phyloP scores from a whole-genome alignment of 1,140 invertebrate genomes.

The Teleogryllus occipitalis region DNA sequence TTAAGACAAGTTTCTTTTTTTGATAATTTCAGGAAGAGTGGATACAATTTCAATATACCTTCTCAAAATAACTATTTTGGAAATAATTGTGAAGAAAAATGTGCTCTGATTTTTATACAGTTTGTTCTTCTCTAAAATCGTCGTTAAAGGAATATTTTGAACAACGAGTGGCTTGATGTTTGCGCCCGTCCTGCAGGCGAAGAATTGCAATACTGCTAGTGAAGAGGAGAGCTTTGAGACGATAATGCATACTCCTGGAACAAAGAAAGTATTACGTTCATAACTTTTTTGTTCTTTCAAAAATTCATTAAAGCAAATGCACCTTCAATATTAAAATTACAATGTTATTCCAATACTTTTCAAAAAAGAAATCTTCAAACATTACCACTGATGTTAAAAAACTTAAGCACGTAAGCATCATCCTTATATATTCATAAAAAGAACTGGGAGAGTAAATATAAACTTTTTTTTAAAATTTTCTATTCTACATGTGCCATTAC shows the following conservation, averaged over 20 bases:
- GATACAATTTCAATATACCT: neutral
- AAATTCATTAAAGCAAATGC: too few species aligned
- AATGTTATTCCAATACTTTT: too few species aligned
- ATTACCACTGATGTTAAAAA: too few species aligned
- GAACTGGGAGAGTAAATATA: too few species aligned
- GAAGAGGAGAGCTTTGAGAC: neutral
- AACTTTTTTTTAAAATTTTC: too few species aligned
- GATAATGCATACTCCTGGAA: neutral
- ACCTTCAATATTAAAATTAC: too few species aligned
- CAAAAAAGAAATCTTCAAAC: too few species aligned
- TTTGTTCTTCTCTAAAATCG: conserved; percentile 3
- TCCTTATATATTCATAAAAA: too few species aligned
- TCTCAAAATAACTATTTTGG: neutral
- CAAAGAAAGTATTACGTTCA: neutral
- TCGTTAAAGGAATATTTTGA: conserved; percentile 2
- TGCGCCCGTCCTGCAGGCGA: neutral
- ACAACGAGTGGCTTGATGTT: neutral
- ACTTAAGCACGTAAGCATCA: too few species aligned
- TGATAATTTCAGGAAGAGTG: neutral
- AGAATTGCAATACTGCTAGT: neutral
- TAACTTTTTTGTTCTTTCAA: too few species aligned
- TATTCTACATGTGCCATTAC: too few species aligned
- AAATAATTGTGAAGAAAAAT: neutral
- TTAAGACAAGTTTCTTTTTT: neutral
- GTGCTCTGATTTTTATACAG: neutral